A percentile compares a stretch with the other conserved stretches of the same genome.
These are phyloP conservation scores for Aptenodytes forsteri DNA, from an alignment of 2,113 vertebrate species.

Conservation along the genomic window DNA sequence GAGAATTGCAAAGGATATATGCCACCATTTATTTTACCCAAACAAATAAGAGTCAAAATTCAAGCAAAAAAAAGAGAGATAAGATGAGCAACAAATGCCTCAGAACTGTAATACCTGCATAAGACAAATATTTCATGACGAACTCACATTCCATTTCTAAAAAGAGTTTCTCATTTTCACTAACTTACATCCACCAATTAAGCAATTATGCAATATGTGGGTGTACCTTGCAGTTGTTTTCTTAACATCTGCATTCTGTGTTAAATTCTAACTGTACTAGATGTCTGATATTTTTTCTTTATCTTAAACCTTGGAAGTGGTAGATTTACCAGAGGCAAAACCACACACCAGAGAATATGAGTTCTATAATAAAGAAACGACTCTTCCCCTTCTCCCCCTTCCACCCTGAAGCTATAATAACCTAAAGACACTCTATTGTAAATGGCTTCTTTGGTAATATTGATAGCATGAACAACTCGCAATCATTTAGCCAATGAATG, in stretches of 20 bases:
- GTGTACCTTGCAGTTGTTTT: not conserved
- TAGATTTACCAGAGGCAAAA: constrained; percentile 65
- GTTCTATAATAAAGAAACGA: constrained; percentile 30
- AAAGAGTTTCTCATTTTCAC: not conserved
- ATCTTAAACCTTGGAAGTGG: constrained; percentile 49
- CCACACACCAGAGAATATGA: constrained; percentile 58
- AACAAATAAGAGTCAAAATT: not conserved
- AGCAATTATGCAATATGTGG: not conserved
- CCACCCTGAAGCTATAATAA: constrained; percentile 4
- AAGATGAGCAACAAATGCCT: not conserved
- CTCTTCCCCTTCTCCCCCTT: constrained; percentile 14
- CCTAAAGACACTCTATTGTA: constrained; percentile 30
- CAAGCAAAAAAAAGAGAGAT: not conserved
- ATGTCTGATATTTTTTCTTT: constrained; percentile 50
- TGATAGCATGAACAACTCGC: not conserved
- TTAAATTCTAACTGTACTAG: constrained; percentile 50
- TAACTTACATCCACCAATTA: not conserved
- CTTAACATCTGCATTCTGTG: constrained; percentile 62
- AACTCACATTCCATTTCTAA: not conserved
- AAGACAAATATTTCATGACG: not conserved
- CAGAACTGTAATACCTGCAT: not conserved
- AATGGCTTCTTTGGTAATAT: constrained; percentile 15
- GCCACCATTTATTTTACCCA: not conserved
- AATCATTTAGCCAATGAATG: constrained; percentile 3
- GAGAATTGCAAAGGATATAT: not conserved